Conservation (phyloP, 2,888 invertebrate species). For the Scelioninae gen. 1 region DNA sequence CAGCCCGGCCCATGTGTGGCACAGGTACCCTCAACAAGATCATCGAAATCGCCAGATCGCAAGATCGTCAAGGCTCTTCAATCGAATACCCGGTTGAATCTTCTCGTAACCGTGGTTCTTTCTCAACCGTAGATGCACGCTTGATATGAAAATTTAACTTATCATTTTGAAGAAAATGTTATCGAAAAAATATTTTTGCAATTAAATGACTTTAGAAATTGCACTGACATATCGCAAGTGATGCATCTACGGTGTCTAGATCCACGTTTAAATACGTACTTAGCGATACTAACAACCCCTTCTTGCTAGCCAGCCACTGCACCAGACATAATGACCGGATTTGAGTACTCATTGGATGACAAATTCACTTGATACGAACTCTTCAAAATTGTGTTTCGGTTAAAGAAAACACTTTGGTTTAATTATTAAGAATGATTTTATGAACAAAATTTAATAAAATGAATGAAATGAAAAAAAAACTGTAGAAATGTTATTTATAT, state of each 20-base stretch:
- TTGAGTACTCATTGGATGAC: constrained; percentile 68
- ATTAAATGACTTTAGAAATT: neutral
- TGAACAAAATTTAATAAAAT: too few species aligned
- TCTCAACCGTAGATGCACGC: constrained; percentile 69
- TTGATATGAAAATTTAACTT: neutral
- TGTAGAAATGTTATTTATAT: too few species aligned
- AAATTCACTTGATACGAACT: neutral
- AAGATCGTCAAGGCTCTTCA: constrained; percentile 70
- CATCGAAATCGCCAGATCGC: constrained; percentile 73
- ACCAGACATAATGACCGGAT: constrained; percentile 74
- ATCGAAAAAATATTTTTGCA: too few species aligned
- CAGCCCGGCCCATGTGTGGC: constrained; percentile 83
- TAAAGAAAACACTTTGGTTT: too few species aligned
- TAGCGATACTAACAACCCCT: constrained; percentile 79
- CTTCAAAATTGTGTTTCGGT: too few species aligned
- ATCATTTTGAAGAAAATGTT: neutral
- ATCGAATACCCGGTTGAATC: constrained; percentile 72
- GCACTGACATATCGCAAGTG: constrained; percentile 29
- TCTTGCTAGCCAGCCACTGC: constrained; percentile 83
- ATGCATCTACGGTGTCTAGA: constrained; percentile 74
- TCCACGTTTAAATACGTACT: constrained; percentile 79
- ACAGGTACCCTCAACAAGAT: constrained; percentile 83
- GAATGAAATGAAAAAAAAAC: too few species aligned
- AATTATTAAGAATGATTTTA: too few species aligned
- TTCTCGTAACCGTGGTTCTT: constrained; percentile 75